Base-by-base conservation (phyloP, 2,888 invertebrate genomes). In the Chloroclysta siterata region DNA sequence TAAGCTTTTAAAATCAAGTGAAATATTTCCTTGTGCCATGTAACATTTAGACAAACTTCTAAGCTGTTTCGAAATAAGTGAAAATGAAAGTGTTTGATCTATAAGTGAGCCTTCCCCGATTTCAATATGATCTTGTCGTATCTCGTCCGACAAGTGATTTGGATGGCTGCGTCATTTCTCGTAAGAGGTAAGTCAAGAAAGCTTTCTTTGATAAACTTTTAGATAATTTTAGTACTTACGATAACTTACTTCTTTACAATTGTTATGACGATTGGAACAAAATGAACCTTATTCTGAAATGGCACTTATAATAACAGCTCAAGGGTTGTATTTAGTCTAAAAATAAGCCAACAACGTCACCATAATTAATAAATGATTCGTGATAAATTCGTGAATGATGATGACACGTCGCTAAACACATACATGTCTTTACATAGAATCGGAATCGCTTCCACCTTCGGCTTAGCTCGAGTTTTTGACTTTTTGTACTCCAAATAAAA, bases 141-240 rank as follows among this genome's bases (percentile, higher is more conserved):
- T 66, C 73, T 81, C 71, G 70, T 74, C 63, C 78, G 76, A 70
- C 76, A 79, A 70, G 78, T 86, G 67, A 73, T 85, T 78, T 89
- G 84, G 82, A 83, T 87, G 75, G 72, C 79, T 66, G 78, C 80
- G 57, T 76, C 82, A 52, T 78, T 89, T 73, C 80, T 83, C 64
- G 75, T 85, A 14, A 85, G 79, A 81, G 90, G 91, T 91, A 78
- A 85, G 85, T 74, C 52, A 39, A n/a, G 42, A 3, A 46, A 44
- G 15, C 8, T 58, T 42, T 58, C n/a, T 17, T 17, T 28, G 4
- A 36, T 42, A 29, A 54, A 44, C 36, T 22, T 39, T 5, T n/a
- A 33, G 39, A 15, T 44, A 44, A 22, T 29, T 53, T 42, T 42
- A 28, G 41, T 11, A 11, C 1, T 10, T 39, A 39, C 1, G 3